phyloP scores from a whole-genome alignment of 2,888 invertebrate species.

The Clanis bilineata region DNA sequence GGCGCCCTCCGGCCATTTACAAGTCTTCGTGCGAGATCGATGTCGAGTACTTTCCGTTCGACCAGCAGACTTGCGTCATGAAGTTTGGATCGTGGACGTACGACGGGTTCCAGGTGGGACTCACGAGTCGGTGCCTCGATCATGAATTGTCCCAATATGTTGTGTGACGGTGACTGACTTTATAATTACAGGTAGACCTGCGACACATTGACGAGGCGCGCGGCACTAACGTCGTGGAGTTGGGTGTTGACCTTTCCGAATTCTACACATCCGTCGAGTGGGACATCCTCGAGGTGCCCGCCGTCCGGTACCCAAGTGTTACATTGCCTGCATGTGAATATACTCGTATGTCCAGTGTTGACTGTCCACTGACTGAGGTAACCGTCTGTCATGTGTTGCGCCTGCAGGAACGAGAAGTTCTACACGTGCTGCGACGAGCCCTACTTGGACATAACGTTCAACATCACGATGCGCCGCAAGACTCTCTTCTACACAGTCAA shows the following conservation, averaged over 20 bases:
- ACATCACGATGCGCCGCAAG: conserved; percentile 97
- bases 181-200: conserved; percentile 88
- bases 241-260: conserved; percentile 97
- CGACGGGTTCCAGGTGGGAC: conserved; percentile 93
- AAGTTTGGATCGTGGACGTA: conserved; percentile 98
- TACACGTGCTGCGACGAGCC: conserved; percentile 99
- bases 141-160: not conserved
- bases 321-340: not conserved
- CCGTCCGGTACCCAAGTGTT: conserved; percentile 87
- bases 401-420: conserved; percentile 92
- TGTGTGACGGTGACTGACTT: not conserved
- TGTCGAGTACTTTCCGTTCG: conserved; percentile 96
- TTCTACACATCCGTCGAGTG: conserved; percentile 99
- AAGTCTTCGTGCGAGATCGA: conserved; percentile 96
- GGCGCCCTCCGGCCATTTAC: conserved; percentile 98
- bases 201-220: conserved; percentile 95
- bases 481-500: conserved; percentile 98
- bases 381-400: not conserved
- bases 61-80: conserved; percentile 96
- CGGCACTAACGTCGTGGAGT: conserved; percentile 93
- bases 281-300: conserved; percentile 98
- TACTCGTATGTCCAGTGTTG: not conserved
- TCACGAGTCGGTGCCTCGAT: not conserved
- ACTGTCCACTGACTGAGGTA: not conserved
- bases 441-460: conserved; percentile 97